phyloP scores from a whole-genome alignment of 30 jellyfish, hydroid and myxozoan genomes.

The Pelagia noctiluca region DNA sequence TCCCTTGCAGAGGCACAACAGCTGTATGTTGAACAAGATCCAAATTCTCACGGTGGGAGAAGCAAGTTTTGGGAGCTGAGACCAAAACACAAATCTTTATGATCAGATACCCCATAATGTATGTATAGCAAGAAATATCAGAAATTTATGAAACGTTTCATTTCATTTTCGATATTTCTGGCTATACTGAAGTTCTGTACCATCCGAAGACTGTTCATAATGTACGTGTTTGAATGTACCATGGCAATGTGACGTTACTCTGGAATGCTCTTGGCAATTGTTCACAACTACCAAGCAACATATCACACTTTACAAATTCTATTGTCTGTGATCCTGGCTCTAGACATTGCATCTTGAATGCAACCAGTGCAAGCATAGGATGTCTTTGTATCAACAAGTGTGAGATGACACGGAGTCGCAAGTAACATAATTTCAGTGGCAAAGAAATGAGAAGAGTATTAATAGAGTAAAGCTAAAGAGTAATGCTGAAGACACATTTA shows the following conservation, averaged over 20 bases:
- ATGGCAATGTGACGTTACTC: constrained; percentile 31
- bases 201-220: neutral
- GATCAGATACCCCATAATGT: constrained; percentile 40
- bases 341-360: neutral
- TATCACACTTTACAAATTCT: neutral
- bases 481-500: constrained; percentile 49
- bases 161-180: neutral
- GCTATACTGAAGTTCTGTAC: no score
- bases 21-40: constrained; percentile 26
- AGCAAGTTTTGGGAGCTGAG: constrained; percentile 48
- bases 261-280: constrained; percentile 10
- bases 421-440: neutral
- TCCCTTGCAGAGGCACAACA: constrained; percentile 58
- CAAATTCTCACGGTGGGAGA: constrained; percentile 24
- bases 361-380: neutral
- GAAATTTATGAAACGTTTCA: no score
- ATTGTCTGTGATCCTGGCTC: constrained; percentile 6
- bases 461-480: neutral
- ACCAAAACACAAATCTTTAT: constrained; percentile 34
- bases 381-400: neutral
- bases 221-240: constrained; percentile 24
- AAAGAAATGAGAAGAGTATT: neutral
- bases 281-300: neutral
- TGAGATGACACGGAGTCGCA: neutral
- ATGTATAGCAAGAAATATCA: no score